Conservation (phyloP, 2,888 invertebrate species). For the Athrips mouffetella region DNA sequence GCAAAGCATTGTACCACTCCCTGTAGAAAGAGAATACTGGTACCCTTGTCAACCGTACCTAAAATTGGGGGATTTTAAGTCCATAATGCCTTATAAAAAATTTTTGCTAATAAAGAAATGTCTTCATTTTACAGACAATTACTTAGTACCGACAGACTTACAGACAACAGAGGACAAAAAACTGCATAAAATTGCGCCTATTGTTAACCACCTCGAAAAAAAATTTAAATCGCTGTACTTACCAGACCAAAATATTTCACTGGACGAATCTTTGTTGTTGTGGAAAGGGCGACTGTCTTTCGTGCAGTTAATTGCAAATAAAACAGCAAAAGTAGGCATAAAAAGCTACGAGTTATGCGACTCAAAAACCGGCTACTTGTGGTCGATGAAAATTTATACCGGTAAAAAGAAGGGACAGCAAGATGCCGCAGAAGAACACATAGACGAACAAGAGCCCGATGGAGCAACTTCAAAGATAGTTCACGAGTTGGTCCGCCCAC, state of each 20-base stretch:
- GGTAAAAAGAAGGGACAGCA: slow-evolving; percentile 16
- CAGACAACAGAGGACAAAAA: slow-evolving; percentile 1
- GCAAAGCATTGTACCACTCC: slow-evolving; percentile 9
- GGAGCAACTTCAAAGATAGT: slow-evolving; percentile 11
- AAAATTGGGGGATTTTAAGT: slow-evolving; percentile 24
- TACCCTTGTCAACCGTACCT: slow-evolving; percentile 4
- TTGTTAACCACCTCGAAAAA: slow-evolving; percentile 20
- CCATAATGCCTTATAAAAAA: slow-evolving; percentile 21
- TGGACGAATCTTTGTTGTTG: slow-evolving; percentile 27
- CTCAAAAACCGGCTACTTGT: slow-evolving; percentile 19
- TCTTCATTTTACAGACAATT: slow-evolving; percentile 24
- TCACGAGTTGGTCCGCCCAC: slow-evolving; percentile 6
- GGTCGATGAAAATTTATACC: slow-evolving; percentile 18
- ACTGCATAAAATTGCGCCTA: slow-evolving; percentile 23
- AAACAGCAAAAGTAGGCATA: slow-evolving; percentile 19
- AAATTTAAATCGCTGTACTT: slow-evolving; percentile 25
- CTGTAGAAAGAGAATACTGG: slow-evolving; percentile 14
- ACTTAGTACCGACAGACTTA: slow-evolving; percentile 11
- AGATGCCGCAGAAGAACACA: not conserved
- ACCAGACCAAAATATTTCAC: slow-evolving; percentile 25
- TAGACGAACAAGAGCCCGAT: not conserved
- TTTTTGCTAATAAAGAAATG: slow-evolving; percentile 23
- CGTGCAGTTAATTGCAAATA: slow-evolving; percentile 22
- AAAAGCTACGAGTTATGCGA: slow-evolving; percentile 20
- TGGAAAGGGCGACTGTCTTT: slow-evolving; percentile 25